Evolutionary conservation across 2,113 vertebrate species (phyloP).

Genomic region (Microcebus lehilahytsara): DNA sequence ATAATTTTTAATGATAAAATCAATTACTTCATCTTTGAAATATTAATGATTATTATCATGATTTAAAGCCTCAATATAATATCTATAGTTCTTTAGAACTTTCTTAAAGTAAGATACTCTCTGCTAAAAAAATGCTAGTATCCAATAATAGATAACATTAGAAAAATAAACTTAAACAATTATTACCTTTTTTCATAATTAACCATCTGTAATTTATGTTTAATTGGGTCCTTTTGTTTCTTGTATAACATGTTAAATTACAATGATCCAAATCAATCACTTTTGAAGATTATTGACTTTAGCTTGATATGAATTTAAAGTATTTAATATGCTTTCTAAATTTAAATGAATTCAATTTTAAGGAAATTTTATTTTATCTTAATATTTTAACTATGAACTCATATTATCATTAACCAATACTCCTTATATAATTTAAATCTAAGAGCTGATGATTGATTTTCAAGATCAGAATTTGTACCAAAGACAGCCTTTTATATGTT

Average conservation of each 20-base stretch:
- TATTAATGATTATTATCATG: background rate
- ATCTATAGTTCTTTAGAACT: background rate
- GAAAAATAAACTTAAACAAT: constrained; percentile 12
- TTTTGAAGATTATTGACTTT: background rate
- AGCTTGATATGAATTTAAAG: background rate
- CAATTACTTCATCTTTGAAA: background rate
- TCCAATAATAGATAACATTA: background rate
- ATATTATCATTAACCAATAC: background rate
- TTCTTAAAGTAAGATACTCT: background rate
- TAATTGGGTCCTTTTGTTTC: background rate
- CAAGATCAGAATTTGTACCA: background rate
- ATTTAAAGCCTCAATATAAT: background rate
- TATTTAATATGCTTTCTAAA: background rate
- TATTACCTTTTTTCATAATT: background rate
- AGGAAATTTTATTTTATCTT: background rate
- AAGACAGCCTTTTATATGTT: background rate
- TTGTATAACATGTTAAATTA: background rate
- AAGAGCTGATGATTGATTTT: background rate
- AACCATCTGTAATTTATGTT: background rate
- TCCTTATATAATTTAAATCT: background rate
- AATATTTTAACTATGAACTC: background rate
- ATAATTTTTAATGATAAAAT: constrained; percentile 12
- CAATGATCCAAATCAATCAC: background rate
- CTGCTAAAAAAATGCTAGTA: background rate
- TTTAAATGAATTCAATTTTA: background rate